phyloP scores from a whole-genome alignment of 1,140 invertebrate genomes.

The Ruditapes philippinarum region DNA sequence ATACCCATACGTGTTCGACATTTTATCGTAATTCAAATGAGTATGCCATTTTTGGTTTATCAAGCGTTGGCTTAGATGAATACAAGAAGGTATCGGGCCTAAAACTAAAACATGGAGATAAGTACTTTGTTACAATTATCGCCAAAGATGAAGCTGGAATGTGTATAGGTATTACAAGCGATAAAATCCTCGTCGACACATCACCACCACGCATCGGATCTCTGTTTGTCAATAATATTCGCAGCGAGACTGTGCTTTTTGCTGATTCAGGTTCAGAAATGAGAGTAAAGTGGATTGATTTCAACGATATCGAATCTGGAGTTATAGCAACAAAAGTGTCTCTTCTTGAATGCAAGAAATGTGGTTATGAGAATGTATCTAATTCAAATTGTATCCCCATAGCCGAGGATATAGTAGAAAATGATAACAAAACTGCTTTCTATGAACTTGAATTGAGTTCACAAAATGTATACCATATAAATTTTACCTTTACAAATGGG shows the following conservation, averaged over 20 bases:
- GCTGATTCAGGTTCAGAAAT: neutral
- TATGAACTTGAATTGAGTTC: conserved; percentile 8
- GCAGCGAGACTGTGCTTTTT: neutral
- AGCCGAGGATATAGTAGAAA: neutral
- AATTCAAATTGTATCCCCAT: neutral
- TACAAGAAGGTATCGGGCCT: neutral
- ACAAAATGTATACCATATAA: neutral
- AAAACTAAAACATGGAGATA: neutral
- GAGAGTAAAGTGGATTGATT: neutral
- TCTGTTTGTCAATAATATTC: conserved; percentile 16
- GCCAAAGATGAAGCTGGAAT: conserved; percentile 49
- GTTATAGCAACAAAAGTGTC: neutral
- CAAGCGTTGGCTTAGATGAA: conserved; percentile 24
- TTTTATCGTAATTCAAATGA: neutral
- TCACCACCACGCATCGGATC: neutral
- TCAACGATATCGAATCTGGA: neutral
- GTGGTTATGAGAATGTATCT: neutral
- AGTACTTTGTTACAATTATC: conserved; percentile 21
- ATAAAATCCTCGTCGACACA: conserved; percentile 4
- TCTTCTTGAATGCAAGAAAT: neutral
- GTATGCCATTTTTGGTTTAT: neutral
- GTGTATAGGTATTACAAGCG: conserved; percentile 12
- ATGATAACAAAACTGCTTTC: conserved; percentile 17
- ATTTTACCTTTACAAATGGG: conserved; percentile 2
- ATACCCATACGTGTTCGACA: neutral